Percentiles rank a stretch among this genome's conserved stretches.
Evolutionary conservation across 2,888 invertebrate species (phyloP).

Genomic region (Oxyscelio sp.): DNA sequence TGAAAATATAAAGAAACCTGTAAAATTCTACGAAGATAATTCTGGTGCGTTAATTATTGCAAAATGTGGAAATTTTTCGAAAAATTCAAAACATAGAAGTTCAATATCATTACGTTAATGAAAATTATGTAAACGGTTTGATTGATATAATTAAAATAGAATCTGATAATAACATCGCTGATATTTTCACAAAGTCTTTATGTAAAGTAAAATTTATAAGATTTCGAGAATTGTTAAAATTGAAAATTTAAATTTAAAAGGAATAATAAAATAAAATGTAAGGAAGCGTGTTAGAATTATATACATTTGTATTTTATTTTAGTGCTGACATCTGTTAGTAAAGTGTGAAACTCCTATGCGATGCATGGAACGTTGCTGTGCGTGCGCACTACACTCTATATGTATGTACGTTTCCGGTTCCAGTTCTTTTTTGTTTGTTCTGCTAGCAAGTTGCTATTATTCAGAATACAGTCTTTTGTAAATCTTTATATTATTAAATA

Average conservation of each 20-base stretch:
- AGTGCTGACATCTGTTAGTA: too few species aligned
- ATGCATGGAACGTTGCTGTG: too few species aligned
- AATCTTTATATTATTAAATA: too few species aligned
- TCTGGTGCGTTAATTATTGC: background rate
- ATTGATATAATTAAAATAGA: constrained; percentile 10
- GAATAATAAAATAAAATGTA: background rate
- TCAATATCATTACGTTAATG: constrained; percentile 4
- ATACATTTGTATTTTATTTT: too few species aligned
- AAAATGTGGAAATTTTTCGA: background rate
- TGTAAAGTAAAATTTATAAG: constrained; percentile 3
- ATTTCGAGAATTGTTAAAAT: background rate
- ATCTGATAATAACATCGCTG: background rate
- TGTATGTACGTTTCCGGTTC: too few species aligned
- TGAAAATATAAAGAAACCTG: background rate
- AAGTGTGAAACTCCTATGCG: too few species aligned
- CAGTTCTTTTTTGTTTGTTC: too few species aligned
- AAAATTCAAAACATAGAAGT: constrained; percentile 14
- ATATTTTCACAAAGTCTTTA: constrained; percentile 2
- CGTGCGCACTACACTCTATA: too few species aligned
- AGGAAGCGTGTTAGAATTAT: constrained; percentile 21
- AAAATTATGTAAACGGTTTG: background rate
- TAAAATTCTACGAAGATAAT: background rate
- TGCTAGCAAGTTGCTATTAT: too few species aligned
- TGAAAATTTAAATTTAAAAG: background rate
- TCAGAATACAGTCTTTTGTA: too few species aligned